Evolutionary conservation across 2,797 vertebrate species (phyloP).

Genomic region (Lithobates pipiens): DNA sequence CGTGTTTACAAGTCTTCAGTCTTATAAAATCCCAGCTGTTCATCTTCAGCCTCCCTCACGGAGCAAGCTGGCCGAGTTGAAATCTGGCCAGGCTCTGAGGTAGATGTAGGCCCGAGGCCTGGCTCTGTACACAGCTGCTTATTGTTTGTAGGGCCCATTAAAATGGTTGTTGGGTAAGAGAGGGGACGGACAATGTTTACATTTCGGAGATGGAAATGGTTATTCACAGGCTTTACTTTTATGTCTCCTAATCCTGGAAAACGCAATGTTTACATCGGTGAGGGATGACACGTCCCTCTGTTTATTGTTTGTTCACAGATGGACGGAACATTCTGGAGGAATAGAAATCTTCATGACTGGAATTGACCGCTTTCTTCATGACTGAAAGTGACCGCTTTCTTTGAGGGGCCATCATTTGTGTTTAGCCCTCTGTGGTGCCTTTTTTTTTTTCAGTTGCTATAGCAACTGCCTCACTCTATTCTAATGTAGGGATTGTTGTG

Average conservation of each 20-base stretch:
- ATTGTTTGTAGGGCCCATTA: slow-evolving; percentile 12
- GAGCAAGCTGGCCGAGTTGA: no score
- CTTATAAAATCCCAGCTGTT: slow-evolving; percentile 29
- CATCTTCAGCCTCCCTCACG: background rate
- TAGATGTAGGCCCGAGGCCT: background rate
- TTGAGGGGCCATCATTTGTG: no score
- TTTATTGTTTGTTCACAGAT: no score
- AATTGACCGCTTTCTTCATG: no score
- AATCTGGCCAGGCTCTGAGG: background rate
- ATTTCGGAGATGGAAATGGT: background rate
- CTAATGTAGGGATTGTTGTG: no score
- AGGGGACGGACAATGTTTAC: background rate
- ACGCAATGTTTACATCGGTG: background rate
- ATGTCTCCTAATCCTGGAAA: background rate
- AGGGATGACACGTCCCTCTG: no score
- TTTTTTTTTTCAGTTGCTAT: no score
- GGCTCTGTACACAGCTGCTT: slow-evolving; percentile 35
- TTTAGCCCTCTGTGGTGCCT: no score
- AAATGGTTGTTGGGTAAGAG: background rate
- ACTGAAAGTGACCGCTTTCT: background rate
- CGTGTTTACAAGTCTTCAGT: background rate
- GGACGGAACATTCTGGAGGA: no score
- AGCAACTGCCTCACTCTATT: no score
- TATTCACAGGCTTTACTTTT: background rate
- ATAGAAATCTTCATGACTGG: background rate